A percentile compares a stretch with the other conserved stretches of the same genome.
Evolutionary conservation across 2,888 invertebrate species (phyloP).

Genomic region (Leptura quadrifasciata): DNA sequence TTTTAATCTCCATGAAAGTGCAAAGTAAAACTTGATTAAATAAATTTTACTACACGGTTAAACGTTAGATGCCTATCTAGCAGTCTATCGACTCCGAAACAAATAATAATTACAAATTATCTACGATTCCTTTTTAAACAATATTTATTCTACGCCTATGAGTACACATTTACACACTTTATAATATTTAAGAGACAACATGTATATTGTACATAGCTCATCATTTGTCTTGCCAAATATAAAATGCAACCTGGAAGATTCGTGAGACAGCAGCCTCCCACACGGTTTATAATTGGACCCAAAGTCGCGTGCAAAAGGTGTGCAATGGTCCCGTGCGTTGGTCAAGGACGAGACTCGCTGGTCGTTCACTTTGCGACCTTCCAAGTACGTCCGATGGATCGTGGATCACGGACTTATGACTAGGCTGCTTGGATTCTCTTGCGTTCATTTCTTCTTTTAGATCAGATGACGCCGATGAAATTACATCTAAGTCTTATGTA

Average conservation of each 20-base stretch:
- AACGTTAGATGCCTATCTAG: no score
- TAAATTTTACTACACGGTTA: no score
- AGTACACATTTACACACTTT: constrained; percentile 5
- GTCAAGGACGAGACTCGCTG: constrained; percentile 64
- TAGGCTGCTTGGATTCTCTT: constrained; percentile 22
- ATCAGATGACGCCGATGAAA: constrained; percentile 15
- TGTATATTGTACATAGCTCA: constrained; percentile 13
- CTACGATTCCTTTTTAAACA: no score
- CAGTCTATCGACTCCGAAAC: no score
- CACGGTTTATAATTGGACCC: constrained; percentile 35
- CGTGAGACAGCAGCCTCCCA: constrained; percentile 37
- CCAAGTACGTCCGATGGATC: constrained; percentile 65
- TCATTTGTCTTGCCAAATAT: constrained; percentile 31
- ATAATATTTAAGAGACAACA: constrained; percentile 5
- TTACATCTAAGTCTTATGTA: constrained; percentile 10
- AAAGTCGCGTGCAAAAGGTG: constrained; percentile 39
- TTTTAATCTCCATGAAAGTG: no score
- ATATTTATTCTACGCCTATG: neutral
- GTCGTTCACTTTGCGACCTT: constrained; percentile 70
- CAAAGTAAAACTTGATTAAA: no score
- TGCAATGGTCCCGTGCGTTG: constrained; percentile 51
- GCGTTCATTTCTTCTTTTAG: constrained; percentile 13
- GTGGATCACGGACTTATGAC: constrained; percentile 40
- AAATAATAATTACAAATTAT: no score
- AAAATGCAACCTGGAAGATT: constrained; percentile 28